Evolutionary conservation across 2,888 invertebrate species (phyloP).

Genomic region (Glaucopsyche alexis): DNA sequence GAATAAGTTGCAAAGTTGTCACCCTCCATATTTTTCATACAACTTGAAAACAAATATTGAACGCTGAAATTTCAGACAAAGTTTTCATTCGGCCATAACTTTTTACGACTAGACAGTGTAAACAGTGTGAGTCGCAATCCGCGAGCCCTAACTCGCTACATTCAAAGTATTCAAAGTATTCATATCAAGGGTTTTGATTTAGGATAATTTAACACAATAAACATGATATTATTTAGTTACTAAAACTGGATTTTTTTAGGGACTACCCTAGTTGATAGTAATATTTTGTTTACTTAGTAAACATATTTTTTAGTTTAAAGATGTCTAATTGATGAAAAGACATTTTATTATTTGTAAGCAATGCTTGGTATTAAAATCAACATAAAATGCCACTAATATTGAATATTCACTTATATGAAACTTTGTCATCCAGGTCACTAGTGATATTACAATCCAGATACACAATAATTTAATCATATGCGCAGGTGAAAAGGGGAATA

Average conservation of each 20-base stretch:
- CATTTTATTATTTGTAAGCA: too few species aligned
- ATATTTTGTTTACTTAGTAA: too few species aligned
- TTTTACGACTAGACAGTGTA: background rate
- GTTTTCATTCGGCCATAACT: slow-evolving; percentile 20
- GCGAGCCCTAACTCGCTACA: background rate
- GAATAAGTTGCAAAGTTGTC: background rate
- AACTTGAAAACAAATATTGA: slow-evolving; percentile 8
- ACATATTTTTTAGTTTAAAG: too few species aligned
- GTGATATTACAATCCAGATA: slow-evolving; percentile 3
- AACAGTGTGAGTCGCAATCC: slow-evolving; percentile 6
- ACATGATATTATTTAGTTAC: background rate
- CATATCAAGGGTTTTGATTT: background rate
- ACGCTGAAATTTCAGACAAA: background rate
- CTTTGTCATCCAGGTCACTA: background rate
- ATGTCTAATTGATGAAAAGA: too few species aligned
- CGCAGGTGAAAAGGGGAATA: slow-evolving; percentile 20
- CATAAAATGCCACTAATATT: background rate
- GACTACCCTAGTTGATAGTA: too few species aligned
- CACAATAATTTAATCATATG: slow-evolving; percentile 20
- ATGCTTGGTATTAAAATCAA: too few species aligned
- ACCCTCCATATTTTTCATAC: background rate
- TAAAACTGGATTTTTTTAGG: background rate
- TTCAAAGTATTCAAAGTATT: too few species aligned
- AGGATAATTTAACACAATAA: background rate
- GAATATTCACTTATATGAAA: background rate